Evolutionary conservation across 2,888 invertebrate species (phyloP), one percentile per base, ranked within the genome.

Genomic region (Pristionchus arcanus): DNA sequence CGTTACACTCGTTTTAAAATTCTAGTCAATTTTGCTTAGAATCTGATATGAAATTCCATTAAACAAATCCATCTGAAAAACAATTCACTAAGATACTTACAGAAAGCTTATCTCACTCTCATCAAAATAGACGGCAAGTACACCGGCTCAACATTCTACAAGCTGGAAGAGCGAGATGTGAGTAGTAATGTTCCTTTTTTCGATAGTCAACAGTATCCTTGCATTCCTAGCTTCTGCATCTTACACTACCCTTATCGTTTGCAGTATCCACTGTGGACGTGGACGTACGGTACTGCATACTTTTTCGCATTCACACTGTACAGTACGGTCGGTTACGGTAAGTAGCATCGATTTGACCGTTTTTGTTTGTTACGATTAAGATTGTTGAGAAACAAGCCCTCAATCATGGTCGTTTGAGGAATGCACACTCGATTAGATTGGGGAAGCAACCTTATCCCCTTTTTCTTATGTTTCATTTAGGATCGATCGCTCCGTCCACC

Each of bases 271-370:
- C 15, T 53, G 49, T 81, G 81, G 81, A 88, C 63, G 59, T 88
- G 88, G 88, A 74, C 88, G 13, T 59, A 63, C 59, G 88, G 63
- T n/a, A 88, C 63, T 1, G 34, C 88, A 0, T 88, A 28, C 53
- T 88, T 88, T 74, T 88, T 88, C 59, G 19, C 74, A 0, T 53
- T 74, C 74, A 88, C 71, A 11, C 34, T 88, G 34, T 88, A 74
- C 88, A 88, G 37, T 15, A 88, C 88, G 13, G 74, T 74, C 34
- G 88, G 88, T 74, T 88, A 88, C 74, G 88, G 88, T 88, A 55
- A 11, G 42, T 49, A 3, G 3, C 42, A 49, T 49, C 13, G 42
- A 49, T 7, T 49, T 3, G 42, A 9, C 42, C 13, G 9, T 49
- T 49, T 49, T 9, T 49, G 42, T 49, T 11, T 74, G 16, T 37